These are phyloP conservation scores for Caiman crocodilus DNA, from an alignment of 2,797 vertebrate species.

Conservation along the genomic window DNA sequence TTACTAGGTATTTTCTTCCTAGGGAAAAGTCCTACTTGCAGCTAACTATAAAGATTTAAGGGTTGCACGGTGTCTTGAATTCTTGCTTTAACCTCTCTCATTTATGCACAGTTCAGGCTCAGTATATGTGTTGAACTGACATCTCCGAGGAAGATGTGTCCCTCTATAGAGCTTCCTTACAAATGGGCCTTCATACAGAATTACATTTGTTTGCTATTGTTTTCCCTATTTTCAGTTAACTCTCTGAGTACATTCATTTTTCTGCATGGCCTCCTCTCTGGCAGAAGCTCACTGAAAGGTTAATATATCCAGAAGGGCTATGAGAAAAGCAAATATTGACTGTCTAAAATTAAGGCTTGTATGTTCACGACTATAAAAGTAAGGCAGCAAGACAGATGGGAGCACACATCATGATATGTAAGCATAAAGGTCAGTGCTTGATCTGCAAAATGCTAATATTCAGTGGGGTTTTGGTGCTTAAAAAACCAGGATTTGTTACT, in stretches of 20 bases:
- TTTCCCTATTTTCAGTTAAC: background rate
- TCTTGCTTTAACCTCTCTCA: background rate
- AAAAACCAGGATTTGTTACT: constrained; percentile 31
- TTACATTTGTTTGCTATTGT: background rate
- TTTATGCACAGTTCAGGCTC: background rate
- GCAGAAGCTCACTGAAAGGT: constrained; percentile 29
- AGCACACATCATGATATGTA: constrained; percentile 51
- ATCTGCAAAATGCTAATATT: constrained; percentile 52
- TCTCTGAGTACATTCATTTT: constrained; percentile 17
- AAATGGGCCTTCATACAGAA: background rate
- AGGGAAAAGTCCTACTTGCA: background rate
- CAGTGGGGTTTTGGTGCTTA: constrained; percentile 28
- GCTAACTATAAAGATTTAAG: background rate
- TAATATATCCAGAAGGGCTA: constrained; percentile 10
- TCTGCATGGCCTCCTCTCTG: background rate
- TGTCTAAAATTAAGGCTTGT: constrained; percentile 44
- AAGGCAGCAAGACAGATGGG: constrained; percentile 70
- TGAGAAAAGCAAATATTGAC: constrained; percentile 74
- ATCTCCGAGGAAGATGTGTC: background rate
- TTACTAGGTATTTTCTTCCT: background rate
- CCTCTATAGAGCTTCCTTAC: background rate
- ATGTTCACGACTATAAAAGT: constrained; percentile 2
- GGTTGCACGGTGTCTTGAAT: background rate
- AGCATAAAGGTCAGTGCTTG: constrained; percentile 63
- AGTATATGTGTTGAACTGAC: background rate